Conservation (phyloP, 2,113 vertebrate species). For the Semicossyphus pulcher region DNA sequence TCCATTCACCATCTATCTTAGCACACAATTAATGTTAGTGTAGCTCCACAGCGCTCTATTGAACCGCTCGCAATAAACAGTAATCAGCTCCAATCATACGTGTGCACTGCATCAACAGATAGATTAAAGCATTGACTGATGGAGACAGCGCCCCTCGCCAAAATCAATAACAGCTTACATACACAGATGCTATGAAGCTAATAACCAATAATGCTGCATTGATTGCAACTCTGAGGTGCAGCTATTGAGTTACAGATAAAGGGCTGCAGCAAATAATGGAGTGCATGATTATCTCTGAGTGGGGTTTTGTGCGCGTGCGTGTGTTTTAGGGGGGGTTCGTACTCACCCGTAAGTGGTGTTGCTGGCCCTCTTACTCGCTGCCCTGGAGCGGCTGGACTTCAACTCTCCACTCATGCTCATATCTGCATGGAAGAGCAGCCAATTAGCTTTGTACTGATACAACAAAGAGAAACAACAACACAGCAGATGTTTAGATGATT, state of each 20-base stretch:
- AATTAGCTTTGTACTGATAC: constrained; percentile 56
- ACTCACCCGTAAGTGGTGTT: constrained; percentile 83
- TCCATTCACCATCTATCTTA: constrained; percentile 28
- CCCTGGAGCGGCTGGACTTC: constrained; percentile 82
- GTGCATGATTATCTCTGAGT: constrained; percentile 37
- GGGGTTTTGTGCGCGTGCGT: not conserved
- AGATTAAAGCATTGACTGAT: constrained; percentile 74
- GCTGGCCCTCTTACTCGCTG: constrained; percentile 81
- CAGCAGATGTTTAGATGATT: constrained; percentile 1
- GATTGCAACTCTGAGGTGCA: constrained; percentile 58
- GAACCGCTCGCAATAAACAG: constrained; percentile 57
- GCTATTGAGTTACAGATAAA: constrained; percentile 57
- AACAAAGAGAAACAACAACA: constrained; percentile 27
- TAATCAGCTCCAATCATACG: constrained; percentile 61
- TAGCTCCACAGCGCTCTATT: constrained; percentile 15
- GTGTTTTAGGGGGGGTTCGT: not conserved
- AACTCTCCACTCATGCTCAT: constrained; percentile 85
- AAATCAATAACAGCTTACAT: constrained; percentile 70
- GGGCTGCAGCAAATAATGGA: constrained; percentile 61
- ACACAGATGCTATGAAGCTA: constrained; percentile 62
- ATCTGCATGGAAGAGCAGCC: constrained; percentile 73
- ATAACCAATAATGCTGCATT: constrained; percentile 67
- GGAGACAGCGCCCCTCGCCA: constrained; percentile 61
- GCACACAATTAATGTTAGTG: constrained; percentile 25
- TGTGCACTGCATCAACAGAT: constrained; percentile 67